A percentile compares a stretch with the other conserved stretches of the same genome.
phyloP scores from a whole-genome alignment of 1,140 invertebrate genomes.

The Bombus sibiricus region DNA sequence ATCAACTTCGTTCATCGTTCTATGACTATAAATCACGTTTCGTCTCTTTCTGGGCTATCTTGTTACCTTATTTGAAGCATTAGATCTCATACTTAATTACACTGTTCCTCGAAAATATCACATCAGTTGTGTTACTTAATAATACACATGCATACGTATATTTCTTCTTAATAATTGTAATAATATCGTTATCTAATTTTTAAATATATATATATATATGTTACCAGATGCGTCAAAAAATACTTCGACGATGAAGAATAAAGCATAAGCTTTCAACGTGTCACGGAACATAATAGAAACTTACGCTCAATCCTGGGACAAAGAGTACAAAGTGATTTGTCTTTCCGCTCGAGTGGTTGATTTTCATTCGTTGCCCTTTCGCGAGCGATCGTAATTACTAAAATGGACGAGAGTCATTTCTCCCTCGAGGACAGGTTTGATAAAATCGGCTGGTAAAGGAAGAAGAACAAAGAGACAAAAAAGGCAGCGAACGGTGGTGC shows the following conservation, averaged over 20 bases:
- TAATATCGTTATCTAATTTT: too few species aligned
- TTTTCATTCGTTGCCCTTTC: slow-evolving; percentile 14
- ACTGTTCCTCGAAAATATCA: too few species aligned
- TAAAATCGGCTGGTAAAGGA: slow-evolving; percentile 12
- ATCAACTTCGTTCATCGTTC: neutral
- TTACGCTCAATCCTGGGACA: neutral
- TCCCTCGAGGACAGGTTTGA: neutral
- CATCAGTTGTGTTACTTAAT: neutral
- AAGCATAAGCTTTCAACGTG: neutral
- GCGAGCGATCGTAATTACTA: slow-evolving; percentile 39
- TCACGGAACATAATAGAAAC: neutral
- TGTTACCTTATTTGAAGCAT: neutral
- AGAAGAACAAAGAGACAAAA: neutral
- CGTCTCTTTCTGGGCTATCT: neutral
- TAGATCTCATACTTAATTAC: neutral
- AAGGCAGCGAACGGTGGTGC: neutral
- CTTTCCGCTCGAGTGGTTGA: neutral
- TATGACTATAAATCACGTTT: neutral
- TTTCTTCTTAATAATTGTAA: too few species aligned
- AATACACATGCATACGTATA: neutral
- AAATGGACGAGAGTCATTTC: slow-evolving; percentile 41
- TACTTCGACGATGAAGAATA: neutral
- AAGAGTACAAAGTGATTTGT: neutral
- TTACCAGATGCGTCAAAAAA: too few species aligned
- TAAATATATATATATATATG: too few species aligned